phyloP scores from a whole-genome alignment of 35 echinoderm and acorn worm species.

The Stichopus chloronotus region DNA sequence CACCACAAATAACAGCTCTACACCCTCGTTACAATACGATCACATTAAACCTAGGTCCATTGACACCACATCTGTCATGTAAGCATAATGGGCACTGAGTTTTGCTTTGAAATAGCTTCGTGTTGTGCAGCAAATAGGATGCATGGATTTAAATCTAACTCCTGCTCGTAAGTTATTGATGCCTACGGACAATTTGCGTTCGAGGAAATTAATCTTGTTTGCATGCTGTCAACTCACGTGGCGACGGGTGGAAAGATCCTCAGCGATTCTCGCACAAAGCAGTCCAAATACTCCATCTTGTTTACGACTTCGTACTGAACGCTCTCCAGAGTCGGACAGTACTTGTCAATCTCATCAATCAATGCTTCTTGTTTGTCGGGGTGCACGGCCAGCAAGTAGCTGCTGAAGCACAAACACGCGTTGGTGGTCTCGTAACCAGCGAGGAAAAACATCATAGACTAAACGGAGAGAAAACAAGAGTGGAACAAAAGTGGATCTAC shows the following conservation, averaged over 20 bases:
- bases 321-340: conserved; percentile 32
- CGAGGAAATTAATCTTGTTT: no score
- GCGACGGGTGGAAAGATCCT: conserved; percentile 78
- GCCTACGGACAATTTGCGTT: no score
- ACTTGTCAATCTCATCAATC: conserved; percentile 63
- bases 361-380: conserved; percentile 69
- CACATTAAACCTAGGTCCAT: no score
- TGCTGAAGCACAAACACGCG: conserved; percentile 59
- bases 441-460: conserved; percentile 81
- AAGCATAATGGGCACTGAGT: no score
- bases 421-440: conserved; percentile 87
- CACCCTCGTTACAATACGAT: no score
- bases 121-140: no score
- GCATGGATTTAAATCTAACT: no score
- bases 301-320: conserved; percentile 69
- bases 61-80: no score
- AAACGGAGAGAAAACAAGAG: conserved; percentile 1
- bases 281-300: conserved; percentile 90
- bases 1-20: no score
- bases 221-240: conserved; percentile 59
- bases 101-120: no score
- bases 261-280: conserved; percentile 77
- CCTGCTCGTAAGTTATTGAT: no score
- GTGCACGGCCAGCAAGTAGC: conserved; percentile 74
- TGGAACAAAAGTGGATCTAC: not conserved